Evolutionary conservation across 2,888 invertebrate species (phyloP).

Genomic region (Orthosia cruda): DNA sequence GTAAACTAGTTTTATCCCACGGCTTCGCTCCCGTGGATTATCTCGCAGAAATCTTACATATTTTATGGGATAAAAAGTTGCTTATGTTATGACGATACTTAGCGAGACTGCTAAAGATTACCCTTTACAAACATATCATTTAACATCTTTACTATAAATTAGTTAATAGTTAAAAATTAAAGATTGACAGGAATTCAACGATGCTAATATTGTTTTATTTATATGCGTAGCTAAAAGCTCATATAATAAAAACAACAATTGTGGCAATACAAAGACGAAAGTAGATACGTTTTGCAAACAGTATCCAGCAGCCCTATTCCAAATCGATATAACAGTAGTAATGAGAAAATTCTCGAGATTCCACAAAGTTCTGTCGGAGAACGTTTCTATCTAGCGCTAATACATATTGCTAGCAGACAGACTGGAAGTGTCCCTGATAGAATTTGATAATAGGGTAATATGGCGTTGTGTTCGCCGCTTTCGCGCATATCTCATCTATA

Average conservation of each 20-base stretch:
- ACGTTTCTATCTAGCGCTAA: slow-evolving; percentile 47
- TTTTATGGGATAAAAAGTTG: too few relatives aligned
- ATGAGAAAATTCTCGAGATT: slow-evolving; percentile 61
- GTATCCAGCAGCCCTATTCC: slow-evolving; percentile 12
- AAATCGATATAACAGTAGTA: slow-evolving; percentile 51
- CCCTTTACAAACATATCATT: too few relatives aligned
- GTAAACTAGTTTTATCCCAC: too few relatives aligned
- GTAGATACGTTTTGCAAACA: slow-evolving; percentile 2
- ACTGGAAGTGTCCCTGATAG: slow-evolving; percentile 26
- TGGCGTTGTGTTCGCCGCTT: slow-evolving; percentile 11
- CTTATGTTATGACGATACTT: too few relatives aligned
- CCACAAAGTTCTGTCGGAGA: slow-evolving; percentile 33
- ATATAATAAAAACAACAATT: too few relatives aligned
- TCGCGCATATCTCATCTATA: slow-evolving; percentile 3
- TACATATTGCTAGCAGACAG: slow-evolving; percentile 43
- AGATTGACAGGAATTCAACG: neutral
- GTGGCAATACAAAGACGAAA: neutral
- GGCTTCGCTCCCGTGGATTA: too few relatives aligned
- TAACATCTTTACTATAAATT: too few relatives aligned
- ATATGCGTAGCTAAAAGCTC: too few relatives aligned
- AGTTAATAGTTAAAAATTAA: neutral
- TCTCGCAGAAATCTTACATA: too few relatives aligned
- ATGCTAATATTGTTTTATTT: neutral
- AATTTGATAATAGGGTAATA: slow-evolving; percentile 46
- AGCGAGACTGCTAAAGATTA: too few relatives aligned